Conservation (phyloP, 2,797 vertebrate species). For the Argyrosomus regius region DNA sequence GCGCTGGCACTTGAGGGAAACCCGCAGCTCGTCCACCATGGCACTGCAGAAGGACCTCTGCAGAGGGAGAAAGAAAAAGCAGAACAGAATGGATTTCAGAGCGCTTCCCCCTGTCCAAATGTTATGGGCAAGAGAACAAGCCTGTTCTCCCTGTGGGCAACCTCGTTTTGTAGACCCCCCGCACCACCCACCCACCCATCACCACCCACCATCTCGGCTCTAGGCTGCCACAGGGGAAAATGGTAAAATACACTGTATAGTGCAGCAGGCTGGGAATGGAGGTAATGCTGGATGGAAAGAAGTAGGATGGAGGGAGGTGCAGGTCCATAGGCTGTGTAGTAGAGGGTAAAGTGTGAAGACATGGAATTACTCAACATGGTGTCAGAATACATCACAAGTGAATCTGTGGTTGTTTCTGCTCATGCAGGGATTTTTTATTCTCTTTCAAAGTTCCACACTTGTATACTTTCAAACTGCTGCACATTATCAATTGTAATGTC, state of each 20-base stretch:
- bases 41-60: slow-evolving; percentile 99
- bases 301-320: slow-evolving; percentile 32
- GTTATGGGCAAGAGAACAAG: slow-evolving; percentile 47
- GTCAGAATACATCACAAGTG: slow-evolving; percentile 28
- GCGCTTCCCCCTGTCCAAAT: slow-evolving; percentile 22
- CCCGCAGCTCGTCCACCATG: slow-evolving; percentile 97
- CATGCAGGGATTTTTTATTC: slow-evolving; percentile 32
- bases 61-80: slow-evolving; percentile 25
- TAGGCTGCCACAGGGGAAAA: slow-evolving; percentile 39
- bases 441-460: not conserved
- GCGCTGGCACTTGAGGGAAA: slow-evolving; percentile 98
- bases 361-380: slow-evolving; percentile 26
- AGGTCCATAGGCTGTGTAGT: slow-evolving; percentile 40
- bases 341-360: slow-evolving; percentile 17
- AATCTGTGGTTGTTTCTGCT: slow-evolving; percentile 5
- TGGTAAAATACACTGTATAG: slow-evolving; percentile 25
- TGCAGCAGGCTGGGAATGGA: slow-evolving; percentile 42
- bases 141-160: slow-evolving; percentile 26
- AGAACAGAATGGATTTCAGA: slow-evolving; percentile 50
- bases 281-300: slow-evolving; percentile 16
- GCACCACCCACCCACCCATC: not conserved
- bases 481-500: not conserved
- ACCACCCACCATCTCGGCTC: slow-evolving; percentile 19
- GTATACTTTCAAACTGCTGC: not conserved
- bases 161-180: slow-evolving; percentile 26